phyloP scores from a whole-genome alignment of 2,888 invertebrate species.

The Alloplasta piceator region DNA sequence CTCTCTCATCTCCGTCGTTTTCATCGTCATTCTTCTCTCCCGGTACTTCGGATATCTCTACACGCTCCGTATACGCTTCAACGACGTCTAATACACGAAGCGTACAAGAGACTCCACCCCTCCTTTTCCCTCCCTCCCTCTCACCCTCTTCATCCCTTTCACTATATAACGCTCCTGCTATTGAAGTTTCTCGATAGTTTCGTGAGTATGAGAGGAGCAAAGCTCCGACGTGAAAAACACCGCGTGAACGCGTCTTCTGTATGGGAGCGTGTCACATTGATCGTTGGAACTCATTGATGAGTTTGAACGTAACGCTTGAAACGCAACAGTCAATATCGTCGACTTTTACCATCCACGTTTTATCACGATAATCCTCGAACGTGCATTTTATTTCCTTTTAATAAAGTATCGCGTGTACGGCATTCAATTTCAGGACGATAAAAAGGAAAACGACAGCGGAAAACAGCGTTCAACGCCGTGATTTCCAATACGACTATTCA shows the following conservation, averaged over 20 bases:
- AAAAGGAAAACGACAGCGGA: neutral
- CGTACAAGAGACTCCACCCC: slow-evolving; percentile 53
- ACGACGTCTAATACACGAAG: slow-evolving; percentile 60
- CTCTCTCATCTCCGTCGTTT: slow-evolving; percentile 30
- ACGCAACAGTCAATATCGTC: neutral
- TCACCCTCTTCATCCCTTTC: neutral
- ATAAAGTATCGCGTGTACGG: slow-evolving; percentile 10
- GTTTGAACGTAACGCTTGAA: neutral
- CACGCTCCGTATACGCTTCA: slow-evolving; percentile 49
- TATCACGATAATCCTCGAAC: neutral
- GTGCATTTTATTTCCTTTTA: neutral
- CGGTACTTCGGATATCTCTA: slow-evolving; percentile 37
- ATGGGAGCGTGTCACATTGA: neutral
- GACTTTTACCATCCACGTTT: neutral
- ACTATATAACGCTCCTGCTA: neutral
- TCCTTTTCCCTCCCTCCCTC: neutral
- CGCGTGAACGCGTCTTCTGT: no score
- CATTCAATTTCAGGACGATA: neutral
- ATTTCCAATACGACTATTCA: slow-evolving; percentile 1
- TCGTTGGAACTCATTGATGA: slow-evolving; percentile 9
- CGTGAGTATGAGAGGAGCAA: neutral
- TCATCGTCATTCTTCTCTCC: slow-evolving; percentile 43
- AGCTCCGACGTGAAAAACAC: neutral
- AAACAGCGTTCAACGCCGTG: neutral
- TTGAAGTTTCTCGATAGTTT: neutral